Base-by-base conservation (phyloP, 2,888 invertebrate genomes). In the Trisateles emortualis region DNA sequence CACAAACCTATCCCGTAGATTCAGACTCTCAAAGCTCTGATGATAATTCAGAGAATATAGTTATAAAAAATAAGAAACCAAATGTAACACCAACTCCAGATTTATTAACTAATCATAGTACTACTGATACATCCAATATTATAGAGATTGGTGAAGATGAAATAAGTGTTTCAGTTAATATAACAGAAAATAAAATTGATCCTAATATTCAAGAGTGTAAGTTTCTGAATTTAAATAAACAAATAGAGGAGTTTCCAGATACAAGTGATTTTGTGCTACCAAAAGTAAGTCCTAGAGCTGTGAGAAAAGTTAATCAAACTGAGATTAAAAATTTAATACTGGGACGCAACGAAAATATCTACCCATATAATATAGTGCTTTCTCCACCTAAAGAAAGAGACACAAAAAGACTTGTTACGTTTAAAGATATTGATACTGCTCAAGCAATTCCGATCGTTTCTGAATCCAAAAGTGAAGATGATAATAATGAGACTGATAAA, bases 21-120 rank as follows among this genome's bases (percentile, higher is more conserved):
- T 84, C 88, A 30, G 92, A 90, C 64, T 78, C 87, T 13, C 83
- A 90, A 68, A 86, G 81, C 67, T 94, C 94, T 13, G 94, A 93
- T 59, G 94, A 94, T 64, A 92, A 90, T 71, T 74, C 87, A 50
- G 90, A 90, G 30, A 71, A 60, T 30, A 52, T 53, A 33, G 48
- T 52, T 13, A 47, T 36, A 14, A 52, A 55, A 40, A 67, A 68
- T 13, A 64, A 61, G 9, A 58, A 50, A 9, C 51, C 50, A 3
- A 63, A 51, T 61, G 71, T 83, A 11, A 81, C 80, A 44, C 85
- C 88, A 33, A 93, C 94, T 14, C 94, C 95, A 6, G 95, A 95
- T 83, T 82, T 94, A 53, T 82, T 95, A 51, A 94, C 93, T 45
- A 94, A 94, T 72, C 94, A 95, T 71, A 62, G 43, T 50, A 94